Conservation (phyloP, 64 coral and sea anemone genomes). For the Montipora foliosa region DNA sequence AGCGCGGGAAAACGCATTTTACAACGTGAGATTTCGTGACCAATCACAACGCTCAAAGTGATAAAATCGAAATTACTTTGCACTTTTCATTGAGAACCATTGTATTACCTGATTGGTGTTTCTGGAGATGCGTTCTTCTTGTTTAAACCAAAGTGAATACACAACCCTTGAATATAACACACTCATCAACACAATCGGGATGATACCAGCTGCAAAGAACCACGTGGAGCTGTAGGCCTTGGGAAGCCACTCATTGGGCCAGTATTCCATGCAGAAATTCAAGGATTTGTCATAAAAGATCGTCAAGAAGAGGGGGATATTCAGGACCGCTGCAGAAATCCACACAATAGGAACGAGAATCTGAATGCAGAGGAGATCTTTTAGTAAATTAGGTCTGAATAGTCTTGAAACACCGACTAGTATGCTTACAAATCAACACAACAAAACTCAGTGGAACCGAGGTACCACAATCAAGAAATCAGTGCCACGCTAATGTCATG, state of each 20-base stretch:
- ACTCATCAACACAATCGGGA: background rate
- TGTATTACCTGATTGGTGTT: slow-evolving; percentile 15
- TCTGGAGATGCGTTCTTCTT: background rate
- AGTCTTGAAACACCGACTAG: no score
- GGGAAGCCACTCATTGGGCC: slow-evolving; percentile 34
- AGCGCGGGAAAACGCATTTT: no score
- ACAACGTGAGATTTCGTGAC: no score
- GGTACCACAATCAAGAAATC: no score
- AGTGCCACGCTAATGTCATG: no score
- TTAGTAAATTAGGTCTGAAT: no score
- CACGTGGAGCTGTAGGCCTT: slow-evolving; percentile 42
- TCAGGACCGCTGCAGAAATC: slow-evolving; percentile 23
- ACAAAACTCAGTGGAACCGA: no score
- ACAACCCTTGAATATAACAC: slow-evolving; percentile 27
- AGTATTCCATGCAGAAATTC: slow-evolving; percentile 44
- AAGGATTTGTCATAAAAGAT: slow-evolving; percentile 29
- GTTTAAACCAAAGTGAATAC: slow-evolving; percentile 19
- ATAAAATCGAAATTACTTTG: no score
- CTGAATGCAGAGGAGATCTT: background rate
- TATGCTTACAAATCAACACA: background rate
- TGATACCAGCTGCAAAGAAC: slow-evolving; percentile 2
- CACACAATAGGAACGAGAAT: slow-evolving; percentile 1
- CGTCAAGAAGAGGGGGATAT: slow-evolving; percentile 42
- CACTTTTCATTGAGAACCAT: no score
- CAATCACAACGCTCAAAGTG: no score